Percentiles rank a stretch among this genome's conserved stretches.
phyloP scores from a whole-genome alignment of 2,113 vertebrate species.

The Antechinus stuartii region DNA sequence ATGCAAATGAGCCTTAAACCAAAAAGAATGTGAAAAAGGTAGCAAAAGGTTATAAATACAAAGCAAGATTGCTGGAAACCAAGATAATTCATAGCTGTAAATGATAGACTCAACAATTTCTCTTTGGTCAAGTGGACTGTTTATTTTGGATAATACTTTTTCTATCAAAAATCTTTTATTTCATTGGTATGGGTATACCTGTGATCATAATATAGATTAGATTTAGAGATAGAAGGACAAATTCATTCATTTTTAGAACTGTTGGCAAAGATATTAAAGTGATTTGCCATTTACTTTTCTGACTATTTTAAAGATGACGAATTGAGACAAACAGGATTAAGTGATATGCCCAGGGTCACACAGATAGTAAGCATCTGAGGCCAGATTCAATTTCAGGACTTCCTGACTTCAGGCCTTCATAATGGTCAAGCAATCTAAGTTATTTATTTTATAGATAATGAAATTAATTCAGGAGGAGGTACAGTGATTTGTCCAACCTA shows the following conservation, averaged over 20 bases:
- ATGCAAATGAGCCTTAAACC: neutral
- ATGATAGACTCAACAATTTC: neutral
- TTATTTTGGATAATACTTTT: neutral
- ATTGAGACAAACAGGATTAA: neutral
- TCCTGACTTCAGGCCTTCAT: neutral
- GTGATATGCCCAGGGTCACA: neutral
- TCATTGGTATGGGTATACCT: neutral
- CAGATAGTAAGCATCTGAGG: neutral
- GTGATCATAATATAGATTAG: neutral
- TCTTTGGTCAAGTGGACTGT: neutral
- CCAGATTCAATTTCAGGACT: neutral
- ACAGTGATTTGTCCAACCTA: neutral
- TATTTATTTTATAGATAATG: neutral
- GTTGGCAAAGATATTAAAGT: neutral
- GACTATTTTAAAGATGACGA: neutral
- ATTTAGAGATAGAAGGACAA: neutral
- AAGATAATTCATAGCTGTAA: neutral
- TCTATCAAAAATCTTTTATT: neutral
- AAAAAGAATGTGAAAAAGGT: neutral
- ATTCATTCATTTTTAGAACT: neutral
- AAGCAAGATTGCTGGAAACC: neutral
- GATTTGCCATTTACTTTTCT: neutral
- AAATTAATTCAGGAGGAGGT: neutral
- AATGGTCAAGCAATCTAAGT: neutral
- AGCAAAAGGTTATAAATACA: neutral